A percentile compares a stretch with the other conserved stretches of the same genome.
Evolutionary conservation across 2,888 invertebrate genomes (phyloP).

Genomic region (Folsomia candida): DNA sequence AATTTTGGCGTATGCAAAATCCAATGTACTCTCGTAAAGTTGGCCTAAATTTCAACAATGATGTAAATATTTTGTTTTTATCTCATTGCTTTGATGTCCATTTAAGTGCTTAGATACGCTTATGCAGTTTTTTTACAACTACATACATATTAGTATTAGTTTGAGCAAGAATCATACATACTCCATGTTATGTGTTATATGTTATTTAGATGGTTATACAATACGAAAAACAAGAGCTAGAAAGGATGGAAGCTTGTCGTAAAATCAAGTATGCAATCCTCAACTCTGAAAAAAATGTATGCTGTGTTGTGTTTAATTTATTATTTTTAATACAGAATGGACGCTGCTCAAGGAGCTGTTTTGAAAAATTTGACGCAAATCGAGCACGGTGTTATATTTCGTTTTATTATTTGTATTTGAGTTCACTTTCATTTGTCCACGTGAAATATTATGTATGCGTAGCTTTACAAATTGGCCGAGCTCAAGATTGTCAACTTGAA

Average conservation of each 20-base stretch:
- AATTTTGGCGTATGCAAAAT: conserved; percentile 48
- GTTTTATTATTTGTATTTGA: too few relatives aligned
- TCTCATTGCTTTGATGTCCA: too few relatives aligned
- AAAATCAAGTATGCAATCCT: too few relatives aligned
- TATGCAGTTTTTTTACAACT: neutral
- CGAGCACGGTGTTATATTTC: conserved; percentile 31
- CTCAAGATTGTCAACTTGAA: conserved; percentile 48
- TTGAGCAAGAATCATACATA: neutral
- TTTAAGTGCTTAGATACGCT: too few relatives aligned
- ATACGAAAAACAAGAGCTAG: conserved; percentile 44
- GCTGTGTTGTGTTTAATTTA: too few relatives aligned
- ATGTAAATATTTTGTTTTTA: conserved; percentile 37
- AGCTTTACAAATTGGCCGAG: conserved; percentile 45
- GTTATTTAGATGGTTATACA: conserved; percentile 28
- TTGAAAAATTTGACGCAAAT: conserved; percentile 47
- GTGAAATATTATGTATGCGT: too few relatives aligned
- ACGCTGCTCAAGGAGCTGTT: conserved; percentile 42
- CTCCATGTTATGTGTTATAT: neutral
- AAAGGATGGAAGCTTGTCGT: conserved; percentile 43
- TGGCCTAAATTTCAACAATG: conserved; percentile 48
- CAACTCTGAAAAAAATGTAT: too few relatives aligned
- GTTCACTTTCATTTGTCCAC: too few relatives aligned
- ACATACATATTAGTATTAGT: neutral
- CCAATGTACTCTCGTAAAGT: conserved; percentile 48
- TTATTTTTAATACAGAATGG: too few relatives aligned